These are phyloP conservation scores for Chionis minor DNA, from an alignment of 2,113 vertebrate species.

Conservation along the genomic window DNA sequence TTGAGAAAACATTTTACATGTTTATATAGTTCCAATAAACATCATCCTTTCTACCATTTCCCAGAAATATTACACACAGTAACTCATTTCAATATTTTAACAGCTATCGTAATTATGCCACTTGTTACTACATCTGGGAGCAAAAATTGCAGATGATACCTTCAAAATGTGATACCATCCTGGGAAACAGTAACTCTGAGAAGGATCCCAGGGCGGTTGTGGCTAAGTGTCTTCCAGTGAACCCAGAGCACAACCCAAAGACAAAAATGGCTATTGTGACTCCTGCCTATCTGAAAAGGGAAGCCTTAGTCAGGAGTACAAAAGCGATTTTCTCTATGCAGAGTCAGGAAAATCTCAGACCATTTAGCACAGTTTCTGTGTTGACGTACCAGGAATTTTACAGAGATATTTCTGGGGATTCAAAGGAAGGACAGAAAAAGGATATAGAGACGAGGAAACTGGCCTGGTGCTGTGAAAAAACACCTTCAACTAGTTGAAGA, in stretches of 20 bases:
- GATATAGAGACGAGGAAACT: not conserved
- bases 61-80: not conserved
- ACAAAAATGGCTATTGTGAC: not conserved
- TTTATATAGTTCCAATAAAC: slow-evolving; percentile 23
- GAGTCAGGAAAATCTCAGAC: not conserved
- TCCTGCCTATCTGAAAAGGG: not conserved
- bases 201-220: not conserved
- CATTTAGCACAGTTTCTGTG: not conserved
- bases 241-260: not conserved
- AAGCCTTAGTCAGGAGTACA: not conserved
- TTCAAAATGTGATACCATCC: not conserved
- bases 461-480: not conserved
- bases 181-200: not conserved
- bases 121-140: slow-evolving; percentile 28
- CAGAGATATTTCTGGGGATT: not conserved
- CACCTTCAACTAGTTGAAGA: not conserved
- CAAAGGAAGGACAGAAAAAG: not conserved
- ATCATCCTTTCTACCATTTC: not conserved
- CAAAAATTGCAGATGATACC: slow-evolving; percentile 4
- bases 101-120: not conserved
- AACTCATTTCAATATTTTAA: slow-evolving; percentile 46
- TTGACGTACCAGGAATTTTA: not conserved
- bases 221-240: not conserved
- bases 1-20: slow-evolving; percentile 1
- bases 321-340: not conserved